Evolutionary conservation across 2,888 invertebrate species (phyloP), one percentile per base, ranked within the genome.

Genomic region (Tetramorium bicarinatum): DNA sequence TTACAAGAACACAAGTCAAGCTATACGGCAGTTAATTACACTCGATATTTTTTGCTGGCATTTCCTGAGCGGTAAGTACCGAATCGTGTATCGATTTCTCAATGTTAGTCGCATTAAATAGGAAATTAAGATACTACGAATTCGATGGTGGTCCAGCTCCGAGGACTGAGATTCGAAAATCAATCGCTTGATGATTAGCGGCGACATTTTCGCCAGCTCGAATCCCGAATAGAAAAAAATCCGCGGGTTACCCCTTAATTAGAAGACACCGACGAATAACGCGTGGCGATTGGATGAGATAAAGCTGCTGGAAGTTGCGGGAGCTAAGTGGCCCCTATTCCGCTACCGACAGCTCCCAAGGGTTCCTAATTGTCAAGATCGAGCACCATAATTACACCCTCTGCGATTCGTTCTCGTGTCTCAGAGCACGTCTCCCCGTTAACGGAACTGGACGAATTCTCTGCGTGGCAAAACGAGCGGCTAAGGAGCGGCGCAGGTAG

Each of bases 341-440:
- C 90, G 92, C 92, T 92, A 92, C 92, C 88, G 91, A 91, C 90
- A 87, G 89, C 88, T 91, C 64, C 87, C 85, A 88, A 87, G 84
- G 90, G 90, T 87, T 91, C 92, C 92, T 92, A 93, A 93, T 93
- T 93, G 92, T 92, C 91, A 92, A 93, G 93, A 93, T 93, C 91
- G 92, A 92, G 91, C 91, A 91, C 88, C 92, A 88, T 91, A 91
- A 92, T 92, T 92, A 92, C 90, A 91, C 88, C 87, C 89, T 88
- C 90, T 87, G 83, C 82, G 87, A 89, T 88, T 87, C 82, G 80
- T 87, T 82, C 82, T 85, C 80, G 56, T 85, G 85, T 85, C 56
- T 61, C 52, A 41, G 29, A 72, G 85, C 85, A 82, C 64, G 76
- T 76, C 79, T 59, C 21, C 80, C 88, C 54, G 79, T 85, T 87